Percentiles rank a stretch among this genome's conserved stretches.
These are phyloP conservation scores for Drosophila robusta DNA, from an alignment of 2,888 invertebrate species.

Conservation along the genomic window DNA sequence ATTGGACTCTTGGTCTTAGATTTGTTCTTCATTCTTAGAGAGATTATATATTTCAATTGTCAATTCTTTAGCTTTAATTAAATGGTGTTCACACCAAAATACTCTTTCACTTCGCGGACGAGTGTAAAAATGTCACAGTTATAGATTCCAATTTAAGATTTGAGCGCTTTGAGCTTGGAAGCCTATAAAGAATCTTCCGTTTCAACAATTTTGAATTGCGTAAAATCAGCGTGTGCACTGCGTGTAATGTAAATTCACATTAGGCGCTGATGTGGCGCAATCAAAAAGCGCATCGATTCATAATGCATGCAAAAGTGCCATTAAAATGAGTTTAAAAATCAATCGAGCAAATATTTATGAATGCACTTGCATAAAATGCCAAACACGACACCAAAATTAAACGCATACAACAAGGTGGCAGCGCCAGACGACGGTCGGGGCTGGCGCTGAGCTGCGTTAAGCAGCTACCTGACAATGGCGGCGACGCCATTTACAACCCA, in stretches of 20 bases:
- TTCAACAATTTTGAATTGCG: slow-evolving; percentile 7
- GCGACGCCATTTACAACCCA: slow-evolving; percentile 59
- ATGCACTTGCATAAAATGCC: slow-evolving; percentile 42
- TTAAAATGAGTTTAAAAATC: slow-evolving; percentile 54
- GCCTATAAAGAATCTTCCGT: slow-evolving; percentile 17
- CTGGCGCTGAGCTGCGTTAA: neutral
- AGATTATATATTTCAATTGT: no score
- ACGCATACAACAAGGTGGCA: slow-evolving; percentile 35
- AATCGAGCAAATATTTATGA: slow-evolving; percentile 64
- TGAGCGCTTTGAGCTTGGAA: neutral
- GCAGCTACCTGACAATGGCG: slow-evolving; percentile 51
- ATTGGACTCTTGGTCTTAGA: no score
- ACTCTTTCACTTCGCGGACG: no score
- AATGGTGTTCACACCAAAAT: no score
- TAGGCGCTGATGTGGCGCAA: slow-evolving; percentile 9
- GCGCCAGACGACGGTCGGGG: neutral
- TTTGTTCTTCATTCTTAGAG: no score
- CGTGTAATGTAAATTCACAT: slow-evolving; percentile 22
- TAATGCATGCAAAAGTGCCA: slow-evolving; percentile 28
- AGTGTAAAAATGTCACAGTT: neutral
- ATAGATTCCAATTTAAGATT: slow-evolving; percentile 16
- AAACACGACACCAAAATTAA: slow-evolving; percentile 32
- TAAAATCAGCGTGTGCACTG: slow-evolving; percentile 5
- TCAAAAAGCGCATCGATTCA: slow-evolving; percentile 19
- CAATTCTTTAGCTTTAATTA: no score